Conservation (phyloP, 2,888 invertebrate species). For the Pandemis corylana region DNA sequence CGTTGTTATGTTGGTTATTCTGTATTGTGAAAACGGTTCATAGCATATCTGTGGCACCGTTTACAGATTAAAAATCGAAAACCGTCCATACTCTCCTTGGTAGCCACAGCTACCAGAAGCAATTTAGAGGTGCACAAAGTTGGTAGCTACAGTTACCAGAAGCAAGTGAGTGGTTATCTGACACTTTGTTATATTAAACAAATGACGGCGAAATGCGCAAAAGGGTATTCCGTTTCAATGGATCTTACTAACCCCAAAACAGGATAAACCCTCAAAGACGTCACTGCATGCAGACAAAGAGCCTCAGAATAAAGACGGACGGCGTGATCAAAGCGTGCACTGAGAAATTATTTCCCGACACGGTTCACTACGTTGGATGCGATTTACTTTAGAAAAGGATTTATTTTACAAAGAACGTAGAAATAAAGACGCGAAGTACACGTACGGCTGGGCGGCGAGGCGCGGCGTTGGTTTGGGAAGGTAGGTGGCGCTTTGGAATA, state of each 20-base stretch:
- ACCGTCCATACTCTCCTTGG: too few relatives aligned
- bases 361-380: constrained; percentile 6
- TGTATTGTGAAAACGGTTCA: too few relatives aligned
- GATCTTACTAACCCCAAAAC: background rate
- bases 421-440: background rate
- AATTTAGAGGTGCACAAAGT: too few relatives aligned
- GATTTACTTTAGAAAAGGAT: constrained; percentile 6
- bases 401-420: background rate
- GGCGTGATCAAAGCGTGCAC: constrained; percentile 7
- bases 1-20: too few relatives aligned
- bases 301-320: background rate
- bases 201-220: background rate
- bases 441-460: too few relatives aligned
- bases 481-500: too few relatives aligned
- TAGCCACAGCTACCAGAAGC: too few relatives aligned
- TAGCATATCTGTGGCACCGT: too few relatives aligned
- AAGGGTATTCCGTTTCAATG: constrained; percentile 6
- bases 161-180: too few relatives aligned
- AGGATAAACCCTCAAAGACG: constrained; percentile 16
- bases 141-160: too few relatives aligned
- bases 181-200: background rate
- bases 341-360: constrained; percentile 7
- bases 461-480: too few relatives aligned
- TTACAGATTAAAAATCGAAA: too few relatives aligned
- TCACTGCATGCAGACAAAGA: constrained; percentile 12